Conservation (phyloP, 2,888 invertebrate genomes). For the Macaria notata region DNA sequence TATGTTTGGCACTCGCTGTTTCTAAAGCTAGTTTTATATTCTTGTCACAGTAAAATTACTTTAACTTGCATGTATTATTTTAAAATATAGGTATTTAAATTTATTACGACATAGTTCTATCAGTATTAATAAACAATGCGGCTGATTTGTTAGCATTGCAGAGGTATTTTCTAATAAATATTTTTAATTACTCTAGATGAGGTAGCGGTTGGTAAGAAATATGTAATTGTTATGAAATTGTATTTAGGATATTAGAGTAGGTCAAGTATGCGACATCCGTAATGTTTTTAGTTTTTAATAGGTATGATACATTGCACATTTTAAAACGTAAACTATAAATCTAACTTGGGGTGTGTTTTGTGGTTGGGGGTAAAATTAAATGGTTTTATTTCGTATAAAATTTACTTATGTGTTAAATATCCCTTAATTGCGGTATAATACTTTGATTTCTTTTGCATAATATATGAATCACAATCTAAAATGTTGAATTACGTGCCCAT, state of each 20-base stretch:
- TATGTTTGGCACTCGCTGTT: slow-evolving; percentile 25
- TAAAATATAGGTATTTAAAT: background rate
- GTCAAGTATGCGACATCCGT: background rate
- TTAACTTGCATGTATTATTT: background rate
- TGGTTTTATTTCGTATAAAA: no score
- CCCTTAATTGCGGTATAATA: no score
- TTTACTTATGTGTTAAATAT: no score
- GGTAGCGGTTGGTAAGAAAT: slow-evolving; percentile 6
- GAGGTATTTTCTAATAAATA: slow-evolving; percentile 23
- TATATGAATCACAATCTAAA: no score
- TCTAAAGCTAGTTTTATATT: slow-evolving; percentile 11
- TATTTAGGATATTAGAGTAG: background rate
- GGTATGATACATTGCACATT: no score
- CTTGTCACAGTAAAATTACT: slow-evolving; percentile 15
- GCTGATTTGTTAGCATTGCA: slow-evolving; percentile 5
- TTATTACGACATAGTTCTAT: background rate
- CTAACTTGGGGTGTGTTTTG: no score
- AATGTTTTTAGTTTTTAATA: background rate
- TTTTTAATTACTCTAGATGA: slow-evolving; percentile 22
- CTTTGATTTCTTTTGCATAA: no score
- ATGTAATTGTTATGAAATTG: slow-evolving; percentile 6
- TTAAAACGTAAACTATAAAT: no score
- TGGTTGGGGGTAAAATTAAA: no score
- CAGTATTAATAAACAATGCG: background rate
- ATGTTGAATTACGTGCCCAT: no score